Base-by-base conservation (phyloP, 2,113 vertebrate genomes). In the Mugil cephalus region DNA sequence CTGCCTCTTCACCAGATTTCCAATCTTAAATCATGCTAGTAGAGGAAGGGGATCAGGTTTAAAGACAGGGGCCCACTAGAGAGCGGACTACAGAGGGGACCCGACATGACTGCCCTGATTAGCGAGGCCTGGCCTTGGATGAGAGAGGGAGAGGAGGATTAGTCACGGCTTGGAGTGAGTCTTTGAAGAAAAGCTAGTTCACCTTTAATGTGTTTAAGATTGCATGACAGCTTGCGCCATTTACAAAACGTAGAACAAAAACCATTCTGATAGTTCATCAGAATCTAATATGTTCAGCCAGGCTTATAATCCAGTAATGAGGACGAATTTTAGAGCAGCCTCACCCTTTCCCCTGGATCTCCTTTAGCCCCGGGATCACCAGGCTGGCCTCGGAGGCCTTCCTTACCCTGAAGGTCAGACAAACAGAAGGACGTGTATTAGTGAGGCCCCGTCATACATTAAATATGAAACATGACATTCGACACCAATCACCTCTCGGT, bases 311-410 rank as follows among this genome's bases (percentile, higher is more conserved):
- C 79, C 52, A 74, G 71, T 69, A 71, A 82, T 1, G 17, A 70
- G 50, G 48, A 50, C 0, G 10, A 9, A 21, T 66, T 60, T 54
- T 74, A 63, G 63, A 74, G 42, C 18, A 39, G 87, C 60, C 94
- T 94, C 88, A 95, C 95, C 83, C 82, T 89, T 69, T 94, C 88
- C 60, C 95, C 95, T 69, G 82, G 82, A 77, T 95, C 95, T 88
- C 95, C 95, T 92, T 94, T 95, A 43, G 91, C 88, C 43, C 94
- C 94, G 42, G 84, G 84, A 21, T 80, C 69, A 19, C 95, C 94
- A 0, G 87, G 84, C 40, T 89, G 91, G 48, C 95, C 95, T 68
- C 82, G 84, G 70, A 87, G 82, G 47, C 95, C 95, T 0, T 90
- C 89, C 10, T 88, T 85, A 13, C 93, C 93, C 95, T 96, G 3